Conservation (phyloP, 2,888 invertebrate species). For the Meliscaeva auricollis region DNA sequence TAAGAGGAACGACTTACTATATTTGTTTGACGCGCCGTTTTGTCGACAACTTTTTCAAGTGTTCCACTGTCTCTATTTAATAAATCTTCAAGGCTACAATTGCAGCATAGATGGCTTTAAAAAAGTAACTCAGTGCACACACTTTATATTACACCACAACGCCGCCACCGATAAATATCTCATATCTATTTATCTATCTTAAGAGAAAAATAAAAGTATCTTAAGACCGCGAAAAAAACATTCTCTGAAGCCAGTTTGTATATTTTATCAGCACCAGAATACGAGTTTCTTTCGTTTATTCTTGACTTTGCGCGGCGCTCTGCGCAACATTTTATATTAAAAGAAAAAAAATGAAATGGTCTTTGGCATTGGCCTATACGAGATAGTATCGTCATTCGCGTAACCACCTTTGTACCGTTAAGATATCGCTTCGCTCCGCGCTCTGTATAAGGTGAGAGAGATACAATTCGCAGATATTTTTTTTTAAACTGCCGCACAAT, state of each 20-base stretch:
- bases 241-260: slow-evolving; percentile 22
- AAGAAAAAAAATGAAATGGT: slow-evolving; percentile 32
- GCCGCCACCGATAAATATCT: not conserved
- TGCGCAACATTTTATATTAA: slow-evolving; percentile 42
- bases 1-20: not conserved
- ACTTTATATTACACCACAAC: not conserved
- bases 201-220: slow-evolving; percentile 1
- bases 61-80: not conserved
- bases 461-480: slow-evolving; percentile 31
- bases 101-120: slow-evolving; percentile 22
- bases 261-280: slow-evolving; percentile 18
- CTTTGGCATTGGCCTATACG: slow-evolving; percentile 65
- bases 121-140: not conserved
- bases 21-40: not conserved
- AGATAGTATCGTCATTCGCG: slow-evolving; percentile 67
- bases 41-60: slow-evolving; percentile 30
- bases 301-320: slow-evolving; percentile 63
- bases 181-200: not conserved
- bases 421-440: slow-evolving; percentile 51
- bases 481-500: slow-evolving; percentile 36
- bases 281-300: slow-evolving; percentile 65
- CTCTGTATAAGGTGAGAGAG: slow-evolving; percentile 27
- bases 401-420: slow-evolving; percentile 67
- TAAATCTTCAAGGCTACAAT: not conserved
- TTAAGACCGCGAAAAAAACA: slow-evolving; percentile 8